phyloP scores from a whole-genome alignment of 2,113 vertebrate genomes.

The Chitala chitala region DNA sequence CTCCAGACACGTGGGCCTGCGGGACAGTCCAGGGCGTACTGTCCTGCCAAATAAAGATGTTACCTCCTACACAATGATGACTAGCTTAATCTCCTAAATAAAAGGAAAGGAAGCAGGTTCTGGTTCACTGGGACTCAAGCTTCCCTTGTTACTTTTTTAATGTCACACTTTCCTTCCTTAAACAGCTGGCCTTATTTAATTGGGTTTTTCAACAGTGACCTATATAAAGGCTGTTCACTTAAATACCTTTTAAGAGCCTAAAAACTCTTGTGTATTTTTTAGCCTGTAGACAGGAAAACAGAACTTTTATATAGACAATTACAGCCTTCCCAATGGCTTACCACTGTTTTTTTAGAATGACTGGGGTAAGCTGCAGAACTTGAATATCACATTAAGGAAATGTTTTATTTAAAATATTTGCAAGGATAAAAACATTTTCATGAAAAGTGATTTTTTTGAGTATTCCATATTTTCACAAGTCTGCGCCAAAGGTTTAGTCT shows the following conservation, averaged over 20 bases:
- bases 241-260: background rate
- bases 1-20: conserved; percentile 3
- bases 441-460: too few species aligned
- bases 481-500: too few species aligned
- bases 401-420: too few species aligned
- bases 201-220: conserved; percentile 8
- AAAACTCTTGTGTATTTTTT: background rate
- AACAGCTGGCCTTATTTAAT: conserved; percentile 24
- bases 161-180: background rate
- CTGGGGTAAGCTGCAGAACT: too few species aligned
- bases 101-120: conserved; percentile 31
- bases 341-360: too few species aligned
- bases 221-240: background rate
- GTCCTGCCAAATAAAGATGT: conserved; percentile 22
- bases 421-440: too few species aligned
- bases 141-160: conserved; percentile 12
- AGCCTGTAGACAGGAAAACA: too few species aligned
- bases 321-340: too few species aligned
- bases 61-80: conserved; percentile 24
- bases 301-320: too few species aligned
- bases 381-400: too few species aligned
- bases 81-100: background rate
- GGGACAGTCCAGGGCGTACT: background rate
- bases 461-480: too few species aligned
- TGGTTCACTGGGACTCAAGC: conserved; percentile 15